phyloP scores from a whole-genome alignment of 2,888 invertebrate genomes.

The Tinea semifulvella region DNA sequence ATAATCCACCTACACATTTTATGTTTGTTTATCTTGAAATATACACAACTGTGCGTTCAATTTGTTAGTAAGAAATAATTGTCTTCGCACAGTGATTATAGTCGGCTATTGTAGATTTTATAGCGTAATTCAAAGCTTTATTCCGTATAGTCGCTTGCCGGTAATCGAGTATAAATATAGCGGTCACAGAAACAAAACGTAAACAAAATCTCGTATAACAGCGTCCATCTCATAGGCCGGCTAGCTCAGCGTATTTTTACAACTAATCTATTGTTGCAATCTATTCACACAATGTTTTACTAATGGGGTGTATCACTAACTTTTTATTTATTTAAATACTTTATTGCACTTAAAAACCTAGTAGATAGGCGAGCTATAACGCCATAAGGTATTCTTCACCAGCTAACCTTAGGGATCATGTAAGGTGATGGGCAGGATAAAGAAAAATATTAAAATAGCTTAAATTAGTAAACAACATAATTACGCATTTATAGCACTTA shows the following conservation, averaged over 20 bases:
- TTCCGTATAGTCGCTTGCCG: constrained; percentile 59
- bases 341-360: too few species aligned
- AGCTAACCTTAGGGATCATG: too few species aligned
- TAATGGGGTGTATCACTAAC: not conserved
- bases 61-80: constrained; percentile 3
- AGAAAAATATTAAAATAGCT: too few species aligned
- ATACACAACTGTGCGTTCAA: constrained; percentile 1
- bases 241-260: constrained; percentile 13
- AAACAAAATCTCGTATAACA: constrained; percentile 27
- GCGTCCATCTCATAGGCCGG: not conserved
- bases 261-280: constrained; percentile 3
- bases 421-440: too few species aligned
- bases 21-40: not conserved
- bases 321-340: not conserved
- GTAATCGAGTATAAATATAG: constrained; percentile 59
- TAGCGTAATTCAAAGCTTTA: constrained; percentile 40
- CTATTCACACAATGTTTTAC: not conserved
- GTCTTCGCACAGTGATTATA: constrained; percentile 4
- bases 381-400: too few species aligned
- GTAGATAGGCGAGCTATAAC: too few species aligned
- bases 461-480: too few species aligned
- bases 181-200: constrained; percentile 47
- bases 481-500: too few species aligned
- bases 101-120: constrained; percentile 13
- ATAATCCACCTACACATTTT: constrained; percentile 2